Evolutionary conservation across 2,888 invertebrate species (phyloP), one percentile per base, ranked within the genome.

Genomic region (Pheosia gnoma): DNA sequence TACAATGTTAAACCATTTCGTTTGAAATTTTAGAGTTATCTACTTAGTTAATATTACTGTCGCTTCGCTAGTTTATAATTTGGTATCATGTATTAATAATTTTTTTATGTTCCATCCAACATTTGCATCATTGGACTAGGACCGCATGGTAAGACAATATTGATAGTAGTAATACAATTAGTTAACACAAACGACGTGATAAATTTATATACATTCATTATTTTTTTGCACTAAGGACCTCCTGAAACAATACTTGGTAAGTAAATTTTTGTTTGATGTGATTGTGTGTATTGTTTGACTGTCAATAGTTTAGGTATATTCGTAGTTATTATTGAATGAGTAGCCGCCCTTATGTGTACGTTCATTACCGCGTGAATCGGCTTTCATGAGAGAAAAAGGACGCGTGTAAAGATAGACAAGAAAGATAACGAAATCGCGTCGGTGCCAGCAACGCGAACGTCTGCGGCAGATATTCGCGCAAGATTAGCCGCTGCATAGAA

Each of bases 201-300:
- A 65, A 59, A 76, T 73, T 66, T 72, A 65, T 75, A 66, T 70
- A 61, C 67, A 65, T 72, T 74, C 70, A 65, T 74, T 71, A 66
- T 80, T 85, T 84, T 77, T 79, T 82, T 81, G 80, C 83, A 61
- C 63, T 67, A 84, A 95, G 95, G 95, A 95, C 80, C 86, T 95
- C 38, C 74, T 85, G 69, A 84, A 83, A 75, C 80, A 81, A 67
- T 84, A 91, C 74, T 71, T 89, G 89, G 93, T 93, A 81, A 89
- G 92, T 84, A 57, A 39, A 56, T 61, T 63, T 56, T 51, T 6
- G 45, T 59, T 54, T 55, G 25, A 39, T 41, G 58, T 54, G 39
- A 54, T 63, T 65, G 10, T 57, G 39, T 37, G n/a, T 43, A 39
- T 61, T 53, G 47, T 57, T 57, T 6, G 25, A 25, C 25, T 25